A percentile compares a stretch with the other conserved stretches of the same genome.
Evolutionary conservation across 2,888 invertebrate genomes (phyloP).

Genomic region (Globia sparganii): DNA sequence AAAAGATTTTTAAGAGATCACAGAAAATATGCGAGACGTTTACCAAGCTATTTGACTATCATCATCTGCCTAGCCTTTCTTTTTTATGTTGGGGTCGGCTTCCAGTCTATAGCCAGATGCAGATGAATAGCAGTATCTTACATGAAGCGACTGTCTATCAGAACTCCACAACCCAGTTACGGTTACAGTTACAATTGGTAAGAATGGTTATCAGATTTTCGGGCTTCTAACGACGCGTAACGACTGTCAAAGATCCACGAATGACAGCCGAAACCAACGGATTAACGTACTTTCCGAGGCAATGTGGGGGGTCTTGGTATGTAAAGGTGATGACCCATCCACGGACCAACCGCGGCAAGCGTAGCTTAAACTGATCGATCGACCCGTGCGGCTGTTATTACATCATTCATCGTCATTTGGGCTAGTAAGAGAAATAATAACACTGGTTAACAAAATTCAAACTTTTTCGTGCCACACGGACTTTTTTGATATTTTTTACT

Average conservation of each 20-base stretch:
- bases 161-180: not conserved
- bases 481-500: too few relatives aligned
- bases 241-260: not conserved
- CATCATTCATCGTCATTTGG: too few relatives aligned
- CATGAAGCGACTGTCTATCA: not conserved
- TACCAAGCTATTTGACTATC: not conserved
- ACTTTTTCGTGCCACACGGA: too few relatives aligned
- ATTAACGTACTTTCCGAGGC: not conserved
- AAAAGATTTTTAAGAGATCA: not conserved
- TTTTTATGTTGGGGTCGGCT: not conserved
- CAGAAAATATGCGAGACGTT: not conserved
- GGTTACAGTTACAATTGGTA: not conserved
- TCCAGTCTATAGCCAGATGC: not conserved
- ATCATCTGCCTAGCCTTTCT: not conserved
- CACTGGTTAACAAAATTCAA: too few relatives aligned
- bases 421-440: not conserved
- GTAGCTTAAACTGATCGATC: not conserved
- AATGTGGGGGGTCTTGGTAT: not conserved
- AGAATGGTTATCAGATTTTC: not conserved
- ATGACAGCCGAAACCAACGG: not conserved
- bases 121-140: not conserved
- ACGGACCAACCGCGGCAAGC: not conserved
- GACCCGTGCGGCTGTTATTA: not conserved
- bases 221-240: not conserved
- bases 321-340: too few relatives aligned